A percentile compares a stretch with the other conserved stretches of the same genome.
These are phyloP conservation scores for Carassius auratus DNA, from an alignment of 2,113 vertebrate species.

Conservation along the genomic window DNA sequence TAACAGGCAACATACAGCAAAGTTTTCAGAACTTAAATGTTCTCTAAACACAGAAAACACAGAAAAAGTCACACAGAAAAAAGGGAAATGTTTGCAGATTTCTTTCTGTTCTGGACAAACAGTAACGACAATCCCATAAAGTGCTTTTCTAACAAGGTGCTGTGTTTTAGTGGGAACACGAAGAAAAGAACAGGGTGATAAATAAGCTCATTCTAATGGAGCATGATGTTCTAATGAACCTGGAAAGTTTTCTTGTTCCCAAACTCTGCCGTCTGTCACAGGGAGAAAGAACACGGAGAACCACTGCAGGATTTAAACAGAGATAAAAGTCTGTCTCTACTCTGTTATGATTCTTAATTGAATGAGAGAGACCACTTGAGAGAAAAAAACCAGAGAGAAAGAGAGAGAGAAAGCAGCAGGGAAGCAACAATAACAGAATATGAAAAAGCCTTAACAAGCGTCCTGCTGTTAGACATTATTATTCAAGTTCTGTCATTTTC, in stretches of 20 bases:
- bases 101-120: constrained; percentile 22
- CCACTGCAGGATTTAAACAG: background rate
- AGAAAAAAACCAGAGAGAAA: background rate
- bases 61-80: background rate
- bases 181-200: constrained; percentile 26
- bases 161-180: constrained; percentile 30
- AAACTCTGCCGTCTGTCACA: constrained; percentile 17
- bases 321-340: background rate
- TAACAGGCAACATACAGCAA: background rate
- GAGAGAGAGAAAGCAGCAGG: background rate
- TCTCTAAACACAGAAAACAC: constrained; percentile 33
- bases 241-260: constrained; percentile 16
- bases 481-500: background rate
- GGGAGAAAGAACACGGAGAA: constrained; percentile 47
- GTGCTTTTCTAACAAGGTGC: constrained; percentile 19
- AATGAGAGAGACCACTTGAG: background rate
- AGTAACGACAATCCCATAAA: constrained; percentile 27
- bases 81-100: constrained; percentile 26
- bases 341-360: background rate
- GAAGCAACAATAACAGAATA: background rate
- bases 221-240: constrained; percentile 42
- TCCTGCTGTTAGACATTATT: constrained; percentile 24
- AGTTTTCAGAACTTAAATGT: constrained; percentile 5
- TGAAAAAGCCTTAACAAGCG: background rate
- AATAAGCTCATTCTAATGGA: constrained; percentile 33